Evolutionary conservation across 2,888 invertebrate species (phyloP), one percentile per base, ranked within the genome.

Genomic region (Melieria omissa): DNA sequence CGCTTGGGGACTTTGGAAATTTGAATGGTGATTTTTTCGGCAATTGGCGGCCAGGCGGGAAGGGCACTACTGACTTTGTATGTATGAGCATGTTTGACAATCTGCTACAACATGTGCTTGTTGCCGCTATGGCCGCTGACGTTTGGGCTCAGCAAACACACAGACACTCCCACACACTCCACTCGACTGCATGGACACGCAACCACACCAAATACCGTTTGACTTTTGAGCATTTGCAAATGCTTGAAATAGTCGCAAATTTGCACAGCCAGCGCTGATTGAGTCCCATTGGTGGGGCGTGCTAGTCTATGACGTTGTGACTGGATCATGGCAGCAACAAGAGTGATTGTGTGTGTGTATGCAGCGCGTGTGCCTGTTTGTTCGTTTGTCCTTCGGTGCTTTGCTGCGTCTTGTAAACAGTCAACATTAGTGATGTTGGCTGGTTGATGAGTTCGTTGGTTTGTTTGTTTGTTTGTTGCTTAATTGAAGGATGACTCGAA

Each of bases 121-220:
- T 9, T 29, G 52, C 52, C 14, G 52, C 14, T 52, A 14, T 49
- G 9, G 49, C 52, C 29, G 14, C 16, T 45, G 47, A 14, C 52
- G 52, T 55, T 52, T 65, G 49, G 55, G 16, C 16, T 16, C 10
- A 42, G 69, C 64, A 71, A 71, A 29, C 29, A n/a, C 41, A 12
- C 45, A 63, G 41, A n/a, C 16, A 42, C 61, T 10, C 29, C 29
- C 29, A 29, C 29, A 29, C 29, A 29, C 1, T 29, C 29, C 29
- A 29, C 29, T 29, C 29, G 29, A 29, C 29, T 29, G 29, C 29
- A 29, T 29, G 29, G 29, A 14, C 66, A 44, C 71, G 63, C 69
- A 58, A 66, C 61, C 55, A 44, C 49, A 64, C 66, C 12, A 42
- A 70, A 71, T 69, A 70, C 72, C 71, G 78, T 64, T 77, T 79